These are phyloP conservation scores for Thymelicus sylvestris DNA, from an alignment of 2,888 invertebrate genomes.

Conservation along the genomic window DNA sequence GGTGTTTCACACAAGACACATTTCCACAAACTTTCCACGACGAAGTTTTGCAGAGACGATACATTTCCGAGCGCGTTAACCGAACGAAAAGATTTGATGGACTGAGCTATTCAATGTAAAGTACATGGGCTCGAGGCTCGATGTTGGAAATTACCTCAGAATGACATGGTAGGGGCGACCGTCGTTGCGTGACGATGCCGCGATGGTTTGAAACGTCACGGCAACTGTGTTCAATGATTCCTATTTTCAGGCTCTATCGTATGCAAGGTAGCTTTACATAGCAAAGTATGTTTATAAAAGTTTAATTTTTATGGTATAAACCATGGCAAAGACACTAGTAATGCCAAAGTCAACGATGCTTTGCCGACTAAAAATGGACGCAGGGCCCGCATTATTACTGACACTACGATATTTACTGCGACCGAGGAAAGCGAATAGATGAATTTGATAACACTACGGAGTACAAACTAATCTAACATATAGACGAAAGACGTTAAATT, in stretches of 20 bases:
- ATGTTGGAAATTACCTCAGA: slow-evolving; percentile 36
- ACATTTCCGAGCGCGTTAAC: slow-evolving; percentile 63
- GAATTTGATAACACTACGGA: too few species aligned
- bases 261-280: too few species aligned
- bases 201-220: slow-evolving; percentile 67
- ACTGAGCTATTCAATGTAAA: slow-evolving; percentile 52
- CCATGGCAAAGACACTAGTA: too few species aligned
- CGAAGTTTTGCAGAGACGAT: slow-evolving; percentile 50
- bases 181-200: slow-evolving; percentile 70
- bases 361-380: too few species aligned
- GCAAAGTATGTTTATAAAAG: neutral
- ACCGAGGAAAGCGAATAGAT: too few species aligned
- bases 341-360: too few species aligned
- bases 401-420: too few species aligned
- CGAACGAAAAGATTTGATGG: slow-evolving; percentile 50
- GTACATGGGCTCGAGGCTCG: slow-evolving; percentile 18
- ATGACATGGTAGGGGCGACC: slow-evolving; percentile 70
- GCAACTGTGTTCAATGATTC: slow-evolving; percentile 58
- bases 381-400: too few species aligned
- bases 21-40: slow-evolving; percentile 53
- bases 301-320: too few species aligned
- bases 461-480: too few species aligned
- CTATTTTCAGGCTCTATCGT: slow-evolving; percentile 18
- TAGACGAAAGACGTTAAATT: too few species aligned
- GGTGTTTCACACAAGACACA: slow-evolving; percentile 51